These are phyloP conservation scores for Calameuta idolon DNA, from an alignment of 2,888 invertebrate genomes.

Conservation along the genomic window DNA sequence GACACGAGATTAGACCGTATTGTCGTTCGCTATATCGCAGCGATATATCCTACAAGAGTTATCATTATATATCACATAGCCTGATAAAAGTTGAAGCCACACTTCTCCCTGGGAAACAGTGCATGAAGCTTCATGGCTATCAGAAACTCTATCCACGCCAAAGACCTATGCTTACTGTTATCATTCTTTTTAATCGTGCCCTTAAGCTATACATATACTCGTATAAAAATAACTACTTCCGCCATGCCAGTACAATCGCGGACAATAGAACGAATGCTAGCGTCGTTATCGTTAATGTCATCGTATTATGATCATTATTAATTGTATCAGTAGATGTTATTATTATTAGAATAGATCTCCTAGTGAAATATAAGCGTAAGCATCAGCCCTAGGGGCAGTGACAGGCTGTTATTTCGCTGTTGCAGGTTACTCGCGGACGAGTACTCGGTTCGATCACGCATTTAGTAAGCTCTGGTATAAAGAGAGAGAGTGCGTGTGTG, in stretches of 20 bases:
- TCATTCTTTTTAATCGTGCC: background rate
- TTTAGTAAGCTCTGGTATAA: constrained; percentile 66
- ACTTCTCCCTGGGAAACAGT: background rate
- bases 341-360: background rate
- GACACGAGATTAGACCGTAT: background rate
- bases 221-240: background rate
- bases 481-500: constrained; percentile 41
- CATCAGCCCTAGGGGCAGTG: constrained; percentile 53
- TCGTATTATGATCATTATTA: background rate
- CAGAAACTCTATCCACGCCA: background rate
- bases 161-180: background rate
- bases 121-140: background rate
- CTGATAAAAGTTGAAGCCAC: background rate
- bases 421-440: constrained; percentile 67
- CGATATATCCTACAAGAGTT: background rate
- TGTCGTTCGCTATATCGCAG: background rate
- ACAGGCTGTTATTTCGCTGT: constrained; percentile 65
- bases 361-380: constrained; percentile 37
- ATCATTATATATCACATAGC: background rate
- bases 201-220: background rate
- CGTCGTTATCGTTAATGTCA: background rate
- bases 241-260: background rate
- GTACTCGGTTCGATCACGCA: constrained; percentile 67
- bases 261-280: background rate
- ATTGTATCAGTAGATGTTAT: background rate